Evolutionary conservation across 2,888 invertebrate genomes (phyloP), one percentile per base, ranked within the genome.

Genomic region (Drosophila fungiperda): DNA sequence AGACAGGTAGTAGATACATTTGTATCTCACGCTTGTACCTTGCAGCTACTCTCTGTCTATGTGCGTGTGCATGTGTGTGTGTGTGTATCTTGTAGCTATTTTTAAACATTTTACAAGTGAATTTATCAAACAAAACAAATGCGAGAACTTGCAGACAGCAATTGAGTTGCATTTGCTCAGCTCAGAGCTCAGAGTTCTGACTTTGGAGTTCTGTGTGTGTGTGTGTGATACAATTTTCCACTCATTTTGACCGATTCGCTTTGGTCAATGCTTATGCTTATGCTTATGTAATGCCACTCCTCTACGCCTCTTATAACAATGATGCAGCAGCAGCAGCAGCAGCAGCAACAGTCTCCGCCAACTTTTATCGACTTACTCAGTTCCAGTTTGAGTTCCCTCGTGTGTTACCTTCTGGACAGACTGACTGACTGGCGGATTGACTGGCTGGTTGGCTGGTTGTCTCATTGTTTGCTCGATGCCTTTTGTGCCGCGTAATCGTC

Each of bases 401-500:
- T 52, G 50, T 79, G 59, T 63, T 75, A 59, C 50, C 75, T 65
- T 64, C 52, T 55, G 38, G 26, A 55, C 53, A 54, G 20, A 20
- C 54, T 48, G 55, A 40, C 38, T 50, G 53, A 15, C 50, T 57
- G 12, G 12, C 59, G 45, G 59, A 23, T 57, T 62, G 61, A 4
- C 57, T 48, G 45, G 8, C 38, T 38, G 54, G 12, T 32, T 53
- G 50, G 48, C 52, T 59, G 57, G 12, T 54, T 49, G 52, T 55
- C 62, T 83, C 80, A 87, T 89, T 85, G 85, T 85, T 89, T 85
- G 85, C 49, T 64, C 76, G 57, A 76, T 87, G 80, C 69, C 89
- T 85, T 85, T 85, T 89, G 80, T 89, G 85, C 90, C 88, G 89
- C 85, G 85, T 89, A 85, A 85, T 85, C 85, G 89, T 80, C 82